Evolutionary conservation across 2,888 invertebrate species (phyloP).

Genomic region (Caenorhabditis doughertyi): DNA sequence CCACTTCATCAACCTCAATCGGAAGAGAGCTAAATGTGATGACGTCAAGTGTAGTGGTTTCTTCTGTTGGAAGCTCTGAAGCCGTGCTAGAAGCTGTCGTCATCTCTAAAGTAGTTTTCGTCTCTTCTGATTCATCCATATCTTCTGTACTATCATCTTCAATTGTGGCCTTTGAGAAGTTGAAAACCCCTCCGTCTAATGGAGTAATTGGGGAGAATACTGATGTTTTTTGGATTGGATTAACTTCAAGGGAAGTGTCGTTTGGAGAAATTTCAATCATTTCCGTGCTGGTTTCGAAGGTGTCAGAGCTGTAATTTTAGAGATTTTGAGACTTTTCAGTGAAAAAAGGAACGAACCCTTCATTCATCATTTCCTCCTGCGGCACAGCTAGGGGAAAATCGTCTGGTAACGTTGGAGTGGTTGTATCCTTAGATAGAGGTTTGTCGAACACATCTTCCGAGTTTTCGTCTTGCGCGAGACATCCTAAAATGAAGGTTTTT

Average conservation of each 20-base stretch:
- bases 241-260: slow-evolving; percentile 48
- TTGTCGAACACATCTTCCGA: slow-evolving; percentile 51
- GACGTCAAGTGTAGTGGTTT: slow-evolving; percentile 25
- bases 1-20: slow-evolving; percentile 50
- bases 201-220: slow-evolving; percentile 52
- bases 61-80: not conserved
- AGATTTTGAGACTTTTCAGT: not conserved
- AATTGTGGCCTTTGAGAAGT: slow-evolving; percentile 55
- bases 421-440: slow-evolving; percentile 18
- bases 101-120: slow-evolving; percentile 5
- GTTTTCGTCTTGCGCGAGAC: slow-evolving; percentile 48
- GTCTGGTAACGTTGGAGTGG: slow-evolving; percentile 9
- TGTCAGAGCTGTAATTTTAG: slow-evolving; percentile 25
- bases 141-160: slow-evolving; percentile 51
- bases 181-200: slow-evolving; percentile 43
- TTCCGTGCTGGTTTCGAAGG: slow-evolving; percentile 59
- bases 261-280: slow-evolving; percentile 47
- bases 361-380: slow-evolving; percentile 48
- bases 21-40: slow-evolving; percentile 55
- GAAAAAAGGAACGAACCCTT: slow-evolving; percentile 23
- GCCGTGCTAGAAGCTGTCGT: not conserved
- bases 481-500: slow-evolving; percentile 29
- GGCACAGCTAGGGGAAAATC: slow-evolving; percentile 24
- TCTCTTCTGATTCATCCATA: slow-evolving; percentile 25
- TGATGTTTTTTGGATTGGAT: slow-evolving; percentile 36